These are phyloP conservation scores for Apamea crenata DNA, from an alignment of 2,888 invertebrate species.

Conservation along the genomic window DNA sequence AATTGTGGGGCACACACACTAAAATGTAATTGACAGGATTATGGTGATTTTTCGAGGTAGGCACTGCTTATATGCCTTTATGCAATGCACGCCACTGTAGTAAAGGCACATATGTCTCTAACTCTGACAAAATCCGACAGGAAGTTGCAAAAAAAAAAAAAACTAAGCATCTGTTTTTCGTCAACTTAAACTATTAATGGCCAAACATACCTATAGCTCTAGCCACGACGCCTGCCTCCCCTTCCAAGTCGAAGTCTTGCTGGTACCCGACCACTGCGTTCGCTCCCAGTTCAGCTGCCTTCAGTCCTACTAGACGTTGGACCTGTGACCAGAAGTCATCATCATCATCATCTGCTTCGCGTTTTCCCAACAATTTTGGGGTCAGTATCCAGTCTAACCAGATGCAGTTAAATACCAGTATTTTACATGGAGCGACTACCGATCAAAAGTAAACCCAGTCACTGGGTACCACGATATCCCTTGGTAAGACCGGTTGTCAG, in stretches of 20 bases:
- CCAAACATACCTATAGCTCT: conserved; percentile 95
- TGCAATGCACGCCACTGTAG: too few species aligned
- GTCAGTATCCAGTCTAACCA: background rate
- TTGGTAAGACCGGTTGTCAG: background rate
- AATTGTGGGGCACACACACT: too few species aligned
- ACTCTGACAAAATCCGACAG: too few species aligned
- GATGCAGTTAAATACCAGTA: background rate
- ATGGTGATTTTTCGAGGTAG: too few species aligned
- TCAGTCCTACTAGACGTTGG: conserved; percentile 97
- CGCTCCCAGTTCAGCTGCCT: conserved; percentile 97
- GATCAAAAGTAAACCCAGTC: background rate
- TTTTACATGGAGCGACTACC: too few species aligned
- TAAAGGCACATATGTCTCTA: too few species aligned
- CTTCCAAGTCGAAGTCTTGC: conserved; percentile 98
- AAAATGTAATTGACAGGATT: too few species aligned
- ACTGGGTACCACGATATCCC: background rate
- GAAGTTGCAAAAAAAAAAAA: too few species aligned
- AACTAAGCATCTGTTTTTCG: too few species aligned
- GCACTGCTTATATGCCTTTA: too few species aligned
- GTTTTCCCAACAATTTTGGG: background rate
- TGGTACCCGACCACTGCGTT: conserved; percentile 98
- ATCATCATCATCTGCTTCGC: background rate
- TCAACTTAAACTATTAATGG: background rate
- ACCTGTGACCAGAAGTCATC: conserved; percentile 84
- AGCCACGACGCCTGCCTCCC: conserved; percentile 98